Conservation (phyloP, 2,888 invertebrate species). For the Drymonia ruficornis region DNA sequence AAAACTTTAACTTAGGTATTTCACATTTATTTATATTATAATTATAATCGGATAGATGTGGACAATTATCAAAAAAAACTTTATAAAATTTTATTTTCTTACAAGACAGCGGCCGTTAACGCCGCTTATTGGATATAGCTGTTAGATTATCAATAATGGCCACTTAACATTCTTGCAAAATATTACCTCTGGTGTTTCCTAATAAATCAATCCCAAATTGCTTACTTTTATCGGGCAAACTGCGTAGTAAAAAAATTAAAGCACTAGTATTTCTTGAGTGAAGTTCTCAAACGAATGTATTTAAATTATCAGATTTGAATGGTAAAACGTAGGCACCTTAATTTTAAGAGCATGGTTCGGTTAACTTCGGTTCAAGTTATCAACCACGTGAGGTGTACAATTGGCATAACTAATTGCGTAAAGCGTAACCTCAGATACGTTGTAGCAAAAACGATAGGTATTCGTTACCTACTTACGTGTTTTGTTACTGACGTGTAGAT, state of each 20-base stretch:
- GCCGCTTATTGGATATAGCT: neutral
- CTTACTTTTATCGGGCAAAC: neutral
- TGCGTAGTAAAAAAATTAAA: neutral
- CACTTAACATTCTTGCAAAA: neutral
- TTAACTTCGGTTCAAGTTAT: constrained; percentile 27
- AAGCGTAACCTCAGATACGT: constrained; percentile 37
- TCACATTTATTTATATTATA: too few relatives aligned
- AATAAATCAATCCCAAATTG: neutral
- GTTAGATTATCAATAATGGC: neutral
- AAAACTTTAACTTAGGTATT: too few relatives aligned
- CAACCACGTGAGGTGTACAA: constrained; percentile 34
- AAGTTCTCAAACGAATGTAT: neutral
- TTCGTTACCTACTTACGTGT: neutral
- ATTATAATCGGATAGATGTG: too few relatives aligned
- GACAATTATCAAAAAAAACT: too few relatives aligned
- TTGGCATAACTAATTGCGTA: constrained; percentile 36
- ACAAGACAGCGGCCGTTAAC: neutral
- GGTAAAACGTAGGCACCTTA: neutral
- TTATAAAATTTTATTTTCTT: neutral
- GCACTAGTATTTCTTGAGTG: neutral
- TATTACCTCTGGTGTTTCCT: neutral
- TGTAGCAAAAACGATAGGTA: constrained; percentile 21
- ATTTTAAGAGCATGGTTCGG: constrained; percentile 12
- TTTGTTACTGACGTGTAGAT: neutral
- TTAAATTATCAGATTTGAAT: neutral